These are phyloP conservation scores for Pipistrellus kuhlii DNA, from an alignment of 2,797 vertebrate species.

Conservation along the genomic window DNA sequence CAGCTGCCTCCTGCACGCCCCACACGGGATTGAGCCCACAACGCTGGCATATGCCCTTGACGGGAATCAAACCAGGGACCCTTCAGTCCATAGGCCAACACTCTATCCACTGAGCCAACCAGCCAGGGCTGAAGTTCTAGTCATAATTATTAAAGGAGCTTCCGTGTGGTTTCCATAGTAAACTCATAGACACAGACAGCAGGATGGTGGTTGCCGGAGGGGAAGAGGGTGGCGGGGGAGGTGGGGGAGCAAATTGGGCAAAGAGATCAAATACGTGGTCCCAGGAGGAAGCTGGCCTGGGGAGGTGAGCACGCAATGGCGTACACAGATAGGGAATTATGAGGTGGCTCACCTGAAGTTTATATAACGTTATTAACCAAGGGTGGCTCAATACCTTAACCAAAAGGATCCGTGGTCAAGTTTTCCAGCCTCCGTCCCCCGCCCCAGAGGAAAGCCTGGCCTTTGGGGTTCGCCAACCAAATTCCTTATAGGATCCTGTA, in stretches of 20 bases:
- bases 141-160: neutral
- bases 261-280: neutral
- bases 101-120: no score
- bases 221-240: no score
- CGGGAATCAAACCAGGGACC: no score
- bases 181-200: neutral
- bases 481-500: neutral
- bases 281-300: neutral
- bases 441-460: neutral
- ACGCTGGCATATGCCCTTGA: no score
- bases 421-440: rapidly evolving
- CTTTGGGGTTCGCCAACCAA: neutral
- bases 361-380: neutral
- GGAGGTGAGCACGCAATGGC: neutral
- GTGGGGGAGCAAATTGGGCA: no score
- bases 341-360: neutral
- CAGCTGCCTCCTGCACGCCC: no score
- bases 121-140: neutral
- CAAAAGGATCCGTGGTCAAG: neutral
- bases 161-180: neutral
- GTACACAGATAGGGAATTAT: neutral
- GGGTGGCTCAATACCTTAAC: neutral
- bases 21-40: no score
- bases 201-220: neutral
- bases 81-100: no score